A percentile compares a stretch with the other conserved stretches of the same genome.
phyloP scores from a whole-genome alignment of 2,797 vertebrate species.

The Xenentodon cancila region DNA sequence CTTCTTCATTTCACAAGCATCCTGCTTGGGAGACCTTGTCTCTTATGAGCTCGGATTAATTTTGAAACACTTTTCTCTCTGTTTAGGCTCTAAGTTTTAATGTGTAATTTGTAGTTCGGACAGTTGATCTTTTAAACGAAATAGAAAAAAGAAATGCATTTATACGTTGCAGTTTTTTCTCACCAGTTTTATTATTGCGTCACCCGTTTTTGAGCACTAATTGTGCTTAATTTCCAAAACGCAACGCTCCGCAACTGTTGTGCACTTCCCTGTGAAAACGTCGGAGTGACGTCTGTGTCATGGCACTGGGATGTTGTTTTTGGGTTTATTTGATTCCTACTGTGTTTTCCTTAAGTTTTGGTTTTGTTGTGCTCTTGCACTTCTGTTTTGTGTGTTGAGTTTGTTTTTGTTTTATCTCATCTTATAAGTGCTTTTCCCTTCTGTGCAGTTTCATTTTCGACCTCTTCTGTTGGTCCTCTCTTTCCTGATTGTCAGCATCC shows the following conservation, averaged over 20 bases:
- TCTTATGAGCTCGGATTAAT: conserved; percentile 18
- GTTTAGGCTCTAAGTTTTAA: not conserved
- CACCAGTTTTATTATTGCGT: not conserved
- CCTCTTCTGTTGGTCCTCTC: no score
- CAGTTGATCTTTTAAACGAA: conserved; percentile 7
- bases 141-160: not conserved
- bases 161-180: conserved; percentile 2
- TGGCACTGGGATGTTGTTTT: no score
- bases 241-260: not conserved
- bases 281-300: no score
- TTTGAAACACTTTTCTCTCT: conserved; percentile 21
- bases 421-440: no score
- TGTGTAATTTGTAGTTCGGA: not conserved
- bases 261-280: not conserved
- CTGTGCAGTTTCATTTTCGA: no score
- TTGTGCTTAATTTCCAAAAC: not conserved
- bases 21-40: conserved; percentile 24
- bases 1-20: conserved; percentile 45
- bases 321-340: no score
- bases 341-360: no score
- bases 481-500: no score
- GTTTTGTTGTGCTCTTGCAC: no score
- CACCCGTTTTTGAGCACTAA: not conserved
- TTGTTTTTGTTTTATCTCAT: no score
- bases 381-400: no score